Base-by-base conservation (phyloP, 2,888 invertebrate species). In the Sclerodermus sp. region DNA sequence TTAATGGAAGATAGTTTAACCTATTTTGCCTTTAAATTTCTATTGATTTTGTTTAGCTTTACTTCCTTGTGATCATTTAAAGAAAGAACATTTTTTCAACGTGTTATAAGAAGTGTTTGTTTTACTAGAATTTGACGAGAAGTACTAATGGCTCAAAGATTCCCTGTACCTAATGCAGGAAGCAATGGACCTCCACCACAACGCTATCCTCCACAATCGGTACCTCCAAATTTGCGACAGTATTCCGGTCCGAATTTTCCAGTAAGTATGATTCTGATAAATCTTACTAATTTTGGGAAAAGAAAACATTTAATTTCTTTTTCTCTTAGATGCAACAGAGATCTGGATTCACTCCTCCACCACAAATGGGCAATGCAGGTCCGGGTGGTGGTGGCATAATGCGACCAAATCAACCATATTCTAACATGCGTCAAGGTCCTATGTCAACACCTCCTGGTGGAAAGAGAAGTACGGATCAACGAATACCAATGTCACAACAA, bases 211-310 rank as follows among this genome's bases (percentile, higher is more conserved):
- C 85, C 84, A 38, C 85, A 85, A 16, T 83, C 85, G 45, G 85
- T 87, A 43, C 79, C 80, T 43, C 79, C 79, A 42, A 79, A 76
- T 57, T 63, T 81, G 55, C 79, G 89, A 15, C 88, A 87, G 42
- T 89, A 89, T 75, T 83, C 88, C 9, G 85, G 85, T 41, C 88
- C 88, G 55, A 87, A 83, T 74, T 92, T 91, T 79, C 87, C 89
- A 70, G 91, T 91, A 82, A 83, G 83, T 63, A 48, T 31, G 6
- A 13, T 40, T n/a, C 9, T 29, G 17, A n/a, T n/a, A 31, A 42
- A 42, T 15, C 30, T 31, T 13, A 42, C 29, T 23, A 34, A 12
- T 39, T 45, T 14, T 2, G 14, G 17, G 3, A 34, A 34, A 3
- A 34, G 10, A 34, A 34, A 8, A 44, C 34, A 37, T 16, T 15